phyloP scores from a whole-genome alignment of 1,140 invertebrate species.

The Chironomus tepperi region DNA sequence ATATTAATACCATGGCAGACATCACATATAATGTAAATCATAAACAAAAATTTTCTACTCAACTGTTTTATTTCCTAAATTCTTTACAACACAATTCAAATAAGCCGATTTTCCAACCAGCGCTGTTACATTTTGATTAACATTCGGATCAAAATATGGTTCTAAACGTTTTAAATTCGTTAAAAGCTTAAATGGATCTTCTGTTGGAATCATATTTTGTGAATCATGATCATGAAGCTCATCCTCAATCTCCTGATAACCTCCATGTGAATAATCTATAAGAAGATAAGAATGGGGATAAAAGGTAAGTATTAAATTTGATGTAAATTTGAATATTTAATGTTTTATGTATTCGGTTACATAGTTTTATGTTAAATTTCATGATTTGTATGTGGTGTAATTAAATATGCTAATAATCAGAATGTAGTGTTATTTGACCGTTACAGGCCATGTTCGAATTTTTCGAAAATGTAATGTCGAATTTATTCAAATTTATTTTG shows the following conservation, averaged over 20 bases:
- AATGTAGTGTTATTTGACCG: too few species aligned
- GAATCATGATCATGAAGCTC: not conserved
- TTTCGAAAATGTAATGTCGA: too few species aligned
- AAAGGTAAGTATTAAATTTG: not conserved
- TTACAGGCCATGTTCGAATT: too few species aligned
- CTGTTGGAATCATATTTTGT: slow-evolving; percentile 5
- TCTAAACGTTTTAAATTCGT: not conserved
- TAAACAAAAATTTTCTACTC: slow-evolving; percentile 42
- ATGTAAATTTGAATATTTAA: not conserved
- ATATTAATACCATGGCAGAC: too few species aligned
- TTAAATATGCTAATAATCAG: too few species aligned
- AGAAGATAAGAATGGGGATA: not conserved
- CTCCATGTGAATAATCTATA: slow-evolving; percentile 2
- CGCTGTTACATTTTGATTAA: slow-evolving; percentile 51
- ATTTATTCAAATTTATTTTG: too few species aligned
- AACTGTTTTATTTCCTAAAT: slow-evolving; percentile 81
- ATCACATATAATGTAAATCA: not conserved
- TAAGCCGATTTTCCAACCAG: slow-evolving; percentile 79
- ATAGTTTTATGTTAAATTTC: too few species aligned
- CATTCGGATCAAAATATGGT: not conserved
- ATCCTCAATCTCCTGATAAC: not conserved
- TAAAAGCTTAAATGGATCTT: slow-evolving; percentile 6
- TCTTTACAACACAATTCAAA: slow-evolving; percentile 74
- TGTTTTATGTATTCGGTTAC: too few species aligned
- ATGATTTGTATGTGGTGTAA: too few species aligned